These are phyloP conservation scores for Melipona quadrifasciata DNA, from an alignment of 1,140 invertebrate species.

Conservation along the genomic window DNA sequence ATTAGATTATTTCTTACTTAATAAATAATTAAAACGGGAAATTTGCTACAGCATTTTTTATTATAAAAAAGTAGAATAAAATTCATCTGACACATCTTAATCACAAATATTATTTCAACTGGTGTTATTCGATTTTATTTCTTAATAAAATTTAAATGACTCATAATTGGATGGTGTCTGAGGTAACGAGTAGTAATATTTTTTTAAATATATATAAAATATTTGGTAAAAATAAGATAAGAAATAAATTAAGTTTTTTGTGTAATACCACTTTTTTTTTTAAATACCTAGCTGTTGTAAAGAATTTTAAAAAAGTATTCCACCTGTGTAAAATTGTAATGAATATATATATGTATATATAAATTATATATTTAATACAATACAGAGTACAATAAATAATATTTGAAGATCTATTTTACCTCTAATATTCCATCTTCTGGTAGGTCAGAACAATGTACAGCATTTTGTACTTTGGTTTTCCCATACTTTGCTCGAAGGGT, in stretches of 20 bases:
- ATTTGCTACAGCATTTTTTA: slow-evolving; percentile 8
- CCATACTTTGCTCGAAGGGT: slow-evolving; percentile 93
- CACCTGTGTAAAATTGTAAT: slow-evolving; percentile 75
- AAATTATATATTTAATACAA: background rate
- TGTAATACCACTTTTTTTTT: background rate
- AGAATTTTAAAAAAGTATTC: slow-evolving; percentile 91
- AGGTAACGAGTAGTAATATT: background rate
- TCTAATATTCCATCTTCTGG: slow-evolving; percentile 92
- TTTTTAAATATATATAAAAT: background rate
- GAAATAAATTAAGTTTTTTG: background rate
- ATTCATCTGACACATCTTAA: background rate
- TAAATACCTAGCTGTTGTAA: slow-evolving; percentile 58
- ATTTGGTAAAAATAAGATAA: background rate
- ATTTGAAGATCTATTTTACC: slow-evolving; percentile 74
- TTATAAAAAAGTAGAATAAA: slow-evolving; percentile 11
- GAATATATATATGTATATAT: background rate
- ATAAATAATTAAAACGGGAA: background rate
- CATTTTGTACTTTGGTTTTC: slow-evolving; percentile 91
- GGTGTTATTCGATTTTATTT: background rate
- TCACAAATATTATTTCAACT: background rate
- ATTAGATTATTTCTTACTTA: background rate
- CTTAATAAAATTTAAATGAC: background rate
- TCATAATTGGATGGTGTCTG: background rate
- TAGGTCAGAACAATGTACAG: slow-evolving; percentile 96
- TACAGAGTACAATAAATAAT: slow-evolving; percentile 3